A percentile compares a stretch with the other conserved stretches of the same genome.
Evolutionary conservation across 2,888 invertebrate genomes (phyloP).

Genomic region (Embidobia sp.): DNA sequence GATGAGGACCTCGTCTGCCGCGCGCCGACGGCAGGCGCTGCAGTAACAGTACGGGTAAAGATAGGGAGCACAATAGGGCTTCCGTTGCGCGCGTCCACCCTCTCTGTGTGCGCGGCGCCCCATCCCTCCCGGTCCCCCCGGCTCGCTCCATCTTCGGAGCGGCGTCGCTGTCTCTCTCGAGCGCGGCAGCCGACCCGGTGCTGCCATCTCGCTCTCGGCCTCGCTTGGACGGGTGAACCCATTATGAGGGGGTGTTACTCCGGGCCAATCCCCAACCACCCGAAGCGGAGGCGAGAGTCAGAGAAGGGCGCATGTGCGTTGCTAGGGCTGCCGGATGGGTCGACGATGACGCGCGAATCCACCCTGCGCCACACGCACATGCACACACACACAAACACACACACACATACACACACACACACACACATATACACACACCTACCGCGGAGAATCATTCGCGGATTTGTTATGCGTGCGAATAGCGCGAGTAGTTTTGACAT

Average conservation of each 20-base stretch:
- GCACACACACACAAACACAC: too few relatives aligned
- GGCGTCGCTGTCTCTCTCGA: conserved; percentile 57
- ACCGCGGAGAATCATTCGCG: conserved; percentile 31
- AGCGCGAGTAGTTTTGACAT: conserved; percentile 47
- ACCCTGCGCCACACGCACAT: conserved; percentile 30
- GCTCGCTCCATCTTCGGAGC: conserved; percentile 60
- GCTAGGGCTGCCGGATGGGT: conserved; percentile 80
- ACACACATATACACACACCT: conserved; percentile 4
- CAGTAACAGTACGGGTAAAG: conserved; percentile 82
- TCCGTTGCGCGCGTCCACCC: conserved; percentile 80
- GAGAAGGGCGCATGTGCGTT: conserved; percentile 81
- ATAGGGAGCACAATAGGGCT: conserved; percentile 82
- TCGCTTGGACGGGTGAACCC: conserved; percentile 81
- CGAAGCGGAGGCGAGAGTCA: conserved; percentile 73
- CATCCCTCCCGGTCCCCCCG: conserved; percentile 41
- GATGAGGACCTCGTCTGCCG: conserved; percentile 75
- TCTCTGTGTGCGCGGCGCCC: conserved; percentile 69
- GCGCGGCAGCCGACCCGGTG: conserved; percentile 21
- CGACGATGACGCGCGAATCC: conserved; percentile 72
- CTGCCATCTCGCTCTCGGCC: conserved; percentile 60
- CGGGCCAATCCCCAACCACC: conserved; percentile 81
- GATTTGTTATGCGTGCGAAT: conserved; percentile 54
- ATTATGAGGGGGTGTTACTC: conserved; percentile 82
- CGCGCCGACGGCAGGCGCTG: conserved; percentile 79
- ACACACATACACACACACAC: conserved; percentile 6